Evolutionary conservation across 2,113 vertebrate genomes (phyloP).

Genomic region (Nothoprocta pentlandii): DNA sequence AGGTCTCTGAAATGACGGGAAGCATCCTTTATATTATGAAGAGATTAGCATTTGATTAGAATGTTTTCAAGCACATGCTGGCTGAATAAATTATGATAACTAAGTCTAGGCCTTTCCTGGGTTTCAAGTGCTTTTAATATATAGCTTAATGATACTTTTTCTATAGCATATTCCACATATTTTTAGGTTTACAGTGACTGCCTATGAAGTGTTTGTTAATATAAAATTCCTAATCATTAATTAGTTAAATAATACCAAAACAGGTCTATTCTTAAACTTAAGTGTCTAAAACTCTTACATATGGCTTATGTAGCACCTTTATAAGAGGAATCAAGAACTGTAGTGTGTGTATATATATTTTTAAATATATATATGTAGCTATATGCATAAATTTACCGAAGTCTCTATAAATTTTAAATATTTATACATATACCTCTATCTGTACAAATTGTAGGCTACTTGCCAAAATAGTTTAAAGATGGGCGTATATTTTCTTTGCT

Average conservation of each 20-base stretch:
- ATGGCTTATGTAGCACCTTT: neutral
- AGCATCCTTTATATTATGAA: neutral
- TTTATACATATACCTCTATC: neutral
- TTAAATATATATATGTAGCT: neutral
- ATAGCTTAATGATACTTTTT: neutral
- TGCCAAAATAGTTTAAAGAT: constrained; percentile 2
- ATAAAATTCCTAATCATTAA: neutral
- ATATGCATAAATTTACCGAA: neutral
- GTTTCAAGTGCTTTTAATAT: neutral
- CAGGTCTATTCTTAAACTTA: neutral
- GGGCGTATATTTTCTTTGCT: neutral
- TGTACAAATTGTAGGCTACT: neutral
- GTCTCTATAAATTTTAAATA: neutral
- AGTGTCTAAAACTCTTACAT: neutral
- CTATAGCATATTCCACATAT: neutral
- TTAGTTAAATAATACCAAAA: neutral
- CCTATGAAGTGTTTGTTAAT: neutral
- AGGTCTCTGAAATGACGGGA: neutral
- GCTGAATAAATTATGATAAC: neutral
- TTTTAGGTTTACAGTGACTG: neutral
- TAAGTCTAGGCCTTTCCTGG: neutral
- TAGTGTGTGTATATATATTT: neutral
- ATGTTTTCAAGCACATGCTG: neutral
- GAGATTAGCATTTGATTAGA: neutral
- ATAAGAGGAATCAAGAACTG: neutral